Conservation (phyloP, 1,140 invertebrate genomes). For the Oryzaephilus surinamensis region DNA sequence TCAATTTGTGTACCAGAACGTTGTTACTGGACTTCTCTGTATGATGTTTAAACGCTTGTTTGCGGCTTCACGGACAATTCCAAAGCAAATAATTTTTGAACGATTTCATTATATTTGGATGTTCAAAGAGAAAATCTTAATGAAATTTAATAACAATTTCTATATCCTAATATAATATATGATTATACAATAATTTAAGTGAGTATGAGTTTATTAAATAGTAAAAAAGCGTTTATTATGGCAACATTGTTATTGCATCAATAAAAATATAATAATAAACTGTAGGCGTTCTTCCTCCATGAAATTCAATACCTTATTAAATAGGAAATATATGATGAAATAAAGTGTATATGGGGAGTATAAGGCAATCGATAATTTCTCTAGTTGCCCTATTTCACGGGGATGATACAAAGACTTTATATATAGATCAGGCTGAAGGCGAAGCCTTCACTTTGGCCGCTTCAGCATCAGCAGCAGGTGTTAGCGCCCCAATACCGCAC, state of each 20-base stretch:
- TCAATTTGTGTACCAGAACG: constrained; percentile 6
- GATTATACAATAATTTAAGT: too few relatives aligned
- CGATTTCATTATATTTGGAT: too few relatives aligned
- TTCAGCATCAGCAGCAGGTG: constrained; percentile 9
- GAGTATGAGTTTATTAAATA: too few relatives aligned
- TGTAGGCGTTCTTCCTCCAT: too few relatives aligned
- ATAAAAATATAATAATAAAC: too few relatives aligned
- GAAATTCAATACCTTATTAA: constrained; percentile 10
- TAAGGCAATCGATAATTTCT: constrained; percentile 11
- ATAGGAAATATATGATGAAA: constrained; percentile 8
- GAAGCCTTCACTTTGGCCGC: constrained; percentile 2
- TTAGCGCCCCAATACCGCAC: constrained; percentile 8
- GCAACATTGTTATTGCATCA: too few relatives aligned
- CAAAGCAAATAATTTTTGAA: constrained; percentile 13
- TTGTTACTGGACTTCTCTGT: constrained; percentile 6
- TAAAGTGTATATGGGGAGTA: constrained; percentile 9
- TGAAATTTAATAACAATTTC: too few relatives aligned
- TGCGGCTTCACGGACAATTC: constrained; percentile 7
- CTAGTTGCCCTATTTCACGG: constrained; percentile 8
- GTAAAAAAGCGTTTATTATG: too few relatives aligned
- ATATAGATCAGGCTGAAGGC: too few relatives aligned
- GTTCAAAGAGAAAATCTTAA: too few relatives aligned
- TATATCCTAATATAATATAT: too few relatives aligned
- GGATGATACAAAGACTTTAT: constrained; percentile 8
- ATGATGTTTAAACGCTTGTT: constrained; percentile 13